These are phyloP conservation scores for Cotesia congregata DNA, from an alignment of 2,888 invertebrate species.

Conservation along the genomic window DNA sequence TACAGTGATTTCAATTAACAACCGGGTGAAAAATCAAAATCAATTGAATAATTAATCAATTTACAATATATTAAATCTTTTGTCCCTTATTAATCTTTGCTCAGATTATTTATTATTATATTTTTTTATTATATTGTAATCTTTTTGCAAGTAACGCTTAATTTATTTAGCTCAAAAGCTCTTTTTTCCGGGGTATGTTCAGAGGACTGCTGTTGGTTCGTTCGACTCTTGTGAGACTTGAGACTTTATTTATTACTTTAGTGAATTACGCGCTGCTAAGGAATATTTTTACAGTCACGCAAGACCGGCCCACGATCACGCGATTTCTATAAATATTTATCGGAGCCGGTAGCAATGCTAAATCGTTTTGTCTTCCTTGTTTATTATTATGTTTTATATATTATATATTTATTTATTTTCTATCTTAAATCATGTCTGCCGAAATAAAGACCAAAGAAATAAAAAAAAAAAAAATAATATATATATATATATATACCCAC, in stretches of 20 bases:
- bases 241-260: slow-evolving; percentile 42
- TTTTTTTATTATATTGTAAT: background rate
- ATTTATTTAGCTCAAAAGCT: background rate
- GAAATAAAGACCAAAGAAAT: background rate
- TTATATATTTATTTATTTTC: slow-evolving; percentile 13
- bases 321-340: slow-evolving; percentile 44
- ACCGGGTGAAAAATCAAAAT: slow-evolving; percentile 3
- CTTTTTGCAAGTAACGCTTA: slow-evolving; percentile 4
- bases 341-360: slow-evolving; percentile 40
- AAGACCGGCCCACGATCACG: slow-evolving; percentile 39
- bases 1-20: background rate
- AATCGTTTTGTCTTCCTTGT: slow-evolving; percentile 32
- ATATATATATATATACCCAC: background rate
- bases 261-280: slow-evolving; percentile 40
- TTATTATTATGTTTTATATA: slow-evolving; percentile 11
- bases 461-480: slow-evolving; percentile 5
- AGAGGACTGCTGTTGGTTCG: background rate
- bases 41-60: slow-evolving; percentile 34
- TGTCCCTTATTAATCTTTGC: slow-evolving; percentile 20
- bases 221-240: slow-evolving; percentile 26
- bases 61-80: slow-evolving; percentile 25
- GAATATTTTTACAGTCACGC: slow-evolving; percentile 43
- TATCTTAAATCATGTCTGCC: background rate
- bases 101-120: background rate
- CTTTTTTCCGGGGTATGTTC: slow-evolving; percentile 9